phyloP scores from a whole-genome alignment of 2,888 invertebrate genomes.

The Hydrotaea cyrtoneurina region DNA sequence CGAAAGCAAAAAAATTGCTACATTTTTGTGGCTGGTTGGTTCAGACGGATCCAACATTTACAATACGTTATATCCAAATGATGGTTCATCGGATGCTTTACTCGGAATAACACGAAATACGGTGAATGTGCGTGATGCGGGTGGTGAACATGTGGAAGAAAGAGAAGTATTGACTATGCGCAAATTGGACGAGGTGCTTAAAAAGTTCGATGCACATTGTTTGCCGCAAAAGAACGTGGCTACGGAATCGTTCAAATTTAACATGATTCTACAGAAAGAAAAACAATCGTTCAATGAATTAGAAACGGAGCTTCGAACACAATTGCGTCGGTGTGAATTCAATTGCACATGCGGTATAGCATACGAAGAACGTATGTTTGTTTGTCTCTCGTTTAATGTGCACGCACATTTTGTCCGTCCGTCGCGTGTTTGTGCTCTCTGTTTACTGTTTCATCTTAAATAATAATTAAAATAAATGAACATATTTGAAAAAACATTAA shows the following conservation, averaged over 20 bases:
- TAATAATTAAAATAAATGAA: too few relatives aligned
- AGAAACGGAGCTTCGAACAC: conserved; percentile 65
- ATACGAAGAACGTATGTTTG: conserved; percentile 64
- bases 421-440: conserved; percentile 61
- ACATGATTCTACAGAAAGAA: conserved; percentile 67
- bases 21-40: conserved; percentile 42
- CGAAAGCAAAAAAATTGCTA: conserved; percentile 23
- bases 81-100: too few relatives aligned
- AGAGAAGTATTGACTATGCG: too few relatives aligned
- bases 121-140: too few relatives aligned
- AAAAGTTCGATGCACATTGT: conserved; percentile 61
- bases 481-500: too few relatives aligned
- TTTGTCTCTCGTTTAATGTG: too few relatives aligned
- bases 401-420: too few relatives aligned
- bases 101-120: too few relatives aligned
- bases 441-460: too few relatives aligned
- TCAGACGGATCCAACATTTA: neutral
- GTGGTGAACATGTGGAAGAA: too few relatives aligned
- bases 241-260: too few relatives aligned
- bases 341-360: conserved; percentile 54
- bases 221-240: conserved; percentile 56
- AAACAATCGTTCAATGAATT: conserved; percentile 64
- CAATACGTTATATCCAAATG: conserved; percentile 14
- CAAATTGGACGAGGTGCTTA: conserved; percentile 42
- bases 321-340: conserved; percentile 63